Base-by-base conservation (phyloP, 1,140 invertebrate genomes). In the Leptinotarsa undecemlineata region DNA sequence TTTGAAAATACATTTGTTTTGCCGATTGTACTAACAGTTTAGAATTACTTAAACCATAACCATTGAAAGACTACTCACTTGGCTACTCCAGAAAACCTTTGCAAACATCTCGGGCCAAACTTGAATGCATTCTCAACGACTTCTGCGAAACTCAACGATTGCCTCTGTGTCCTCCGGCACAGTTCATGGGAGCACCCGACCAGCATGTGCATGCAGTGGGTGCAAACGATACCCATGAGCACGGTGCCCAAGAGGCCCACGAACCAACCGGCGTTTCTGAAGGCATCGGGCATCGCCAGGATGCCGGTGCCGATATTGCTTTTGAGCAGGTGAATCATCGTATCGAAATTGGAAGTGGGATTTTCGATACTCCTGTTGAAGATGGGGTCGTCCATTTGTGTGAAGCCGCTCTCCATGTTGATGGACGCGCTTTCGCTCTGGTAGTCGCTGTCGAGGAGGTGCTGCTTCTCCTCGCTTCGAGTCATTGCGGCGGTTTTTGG, bases 181-280 rank as follows among this genome's bases (percentile, higher is more conserved):
- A 94, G 84, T 78, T 93, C 91, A 82, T 92, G 91, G 8, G 92
- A 87, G 83, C 92, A 93, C 60, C 87, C 87, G 5, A 96, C 91
- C 82, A 95, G 81, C 86, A 95, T 91, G 85, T 95, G 93, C 94
- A 96, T 96, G 80, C 94, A 95, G 84, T 95, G 93, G 6, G 94
- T 94, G 82, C 94, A 95, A 72, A 95, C 90, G 15, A 89, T 84
- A 17, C 93, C 93, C 89, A 96, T 92, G 4, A 94, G 81, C 61
- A 94, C 83, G 1, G 94, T 91, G n/a, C 92, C 91, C 81, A 91
- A 87, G 42, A 91, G 83, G 85, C 87, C 94, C 26, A 81, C 74
- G 4, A 78, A 87, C 73, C 95, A 86, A 20, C 95, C 95, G 72
- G 94, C 90, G 86, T 92, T 95, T 86, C 90, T 90, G 80, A 96